Evolutionary conservation across 2,888 invertebrate species (phyloP), one percentile per base, ranked within the genome.

Genomic region (Adelphocoris suturalis): DNA sequence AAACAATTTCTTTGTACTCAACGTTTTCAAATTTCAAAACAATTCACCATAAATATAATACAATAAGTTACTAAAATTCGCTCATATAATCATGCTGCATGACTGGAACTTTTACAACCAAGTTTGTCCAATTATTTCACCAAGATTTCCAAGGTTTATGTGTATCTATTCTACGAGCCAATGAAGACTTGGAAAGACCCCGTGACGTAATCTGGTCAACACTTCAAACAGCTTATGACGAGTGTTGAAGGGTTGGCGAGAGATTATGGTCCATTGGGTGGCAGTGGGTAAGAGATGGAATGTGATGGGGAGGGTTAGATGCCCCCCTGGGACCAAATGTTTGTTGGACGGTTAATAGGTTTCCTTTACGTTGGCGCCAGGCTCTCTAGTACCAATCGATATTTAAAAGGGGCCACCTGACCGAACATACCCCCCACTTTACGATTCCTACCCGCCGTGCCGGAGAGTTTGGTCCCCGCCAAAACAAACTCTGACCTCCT

Each of bases 321-420:
- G 3, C 37, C 37, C 3, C 19, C 61, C 61, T 16, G 57, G 37
- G 57, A 61, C 85, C 61, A 48, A 85, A 85, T 85, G 85, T 85
- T 85, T 85, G 57, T 19, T 48, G 85, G 85, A 85, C 61, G 85
- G 85, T 61, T 85, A 85, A 85, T 85, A 85, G 85, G 61, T 61
- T 85, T 48, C 85, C 48, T 85, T 57, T 85, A 85, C 85, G 85
- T 85, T 85, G 85, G 85, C 85, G 85, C 85, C 85, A 61, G 85
- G 85, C 85, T 61, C 85, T 85, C 85, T 85, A 61, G 61, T 85
- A 28, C 37, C 85, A 85, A 85, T 85, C 85, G 85, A 85, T 85
- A 85, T 85, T 85, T 85, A 85, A 85, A 85, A 85, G 85, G 84
- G 85, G 85, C 85, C 85, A 85, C 85, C 85, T 85, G 85, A 85